Evolutionary conservation across 35 echinoderm and acorn worm genomes (phyloP), one percentile per base, ranked within the genome.

Genomic region (Apostichopus parvimensis): DNA sequence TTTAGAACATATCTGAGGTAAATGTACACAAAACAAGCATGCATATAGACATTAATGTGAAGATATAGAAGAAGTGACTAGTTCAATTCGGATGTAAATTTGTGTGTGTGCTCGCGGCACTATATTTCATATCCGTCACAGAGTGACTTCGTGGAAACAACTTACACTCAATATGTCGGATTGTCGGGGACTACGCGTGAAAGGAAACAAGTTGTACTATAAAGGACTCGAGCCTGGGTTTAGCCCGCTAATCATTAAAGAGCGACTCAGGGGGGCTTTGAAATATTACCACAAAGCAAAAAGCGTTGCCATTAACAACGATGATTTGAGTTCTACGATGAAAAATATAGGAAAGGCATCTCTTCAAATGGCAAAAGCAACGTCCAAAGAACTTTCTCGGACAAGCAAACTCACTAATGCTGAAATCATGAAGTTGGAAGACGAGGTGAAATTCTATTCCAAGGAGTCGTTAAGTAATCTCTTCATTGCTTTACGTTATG

Each of bases 271-370:
- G 6, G 15, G 54, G 52, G 86, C 86, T 57, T 24, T 88, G 86
- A 88, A 88, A 73, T 88, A 88, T 72, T 88, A 88, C 62, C 72
- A 88, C 62, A n/a, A 88, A 21, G 86, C 86, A 68, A 88, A 62
- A 15, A 72, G 23, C 8, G 11, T 10, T 54, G 21, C 86, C 2
- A 21, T 52, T 8, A 73, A 52, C 15, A 23, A 21, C 18, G 61
- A 88, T 68, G 86, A 88, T 22, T 21, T 75, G 21, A 73, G 61
- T 21, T 88, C 86, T 68, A 8, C 61, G 18, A n/a, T 73, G 10
- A 88, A 88, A 64, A 88, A 88, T 52, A 88, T 88, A 20, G 86
- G 86, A 9, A 88, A 88, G 86, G 62, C 86, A 9, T 17, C 58
- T 9, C 72, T 65, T 15, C 62, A 45, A 53, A 71, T 88, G 21